These are phyloP conservation scores for Tetramorium simillimum DNA, from an alignment of 1,140 invertebrate species.

Conservation along the genomic window DNA sequence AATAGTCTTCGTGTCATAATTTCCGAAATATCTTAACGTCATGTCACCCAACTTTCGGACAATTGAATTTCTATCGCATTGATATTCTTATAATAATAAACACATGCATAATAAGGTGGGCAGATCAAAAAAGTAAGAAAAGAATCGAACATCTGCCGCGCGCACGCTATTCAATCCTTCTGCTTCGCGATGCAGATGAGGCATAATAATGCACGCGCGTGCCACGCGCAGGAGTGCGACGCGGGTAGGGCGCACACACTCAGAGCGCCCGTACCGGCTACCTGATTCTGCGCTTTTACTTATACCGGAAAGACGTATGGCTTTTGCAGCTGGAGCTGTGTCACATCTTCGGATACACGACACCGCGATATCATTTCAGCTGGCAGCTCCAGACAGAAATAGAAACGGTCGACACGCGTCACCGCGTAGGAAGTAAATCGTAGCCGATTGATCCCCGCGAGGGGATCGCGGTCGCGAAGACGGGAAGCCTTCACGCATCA, in stretches of 20 bases:
- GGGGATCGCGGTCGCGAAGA: conserved; percentile 38
- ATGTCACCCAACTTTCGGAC: not conserved
- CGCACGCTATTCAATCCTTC: conserved; percentile 62
- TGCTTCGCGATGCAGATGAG: conserved; percentile 10
- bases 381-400: not conserved
- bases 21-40: not conserved
- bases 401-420: conserved; percentile 17
- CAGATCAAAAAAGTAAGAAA: conserved; percentile 10
- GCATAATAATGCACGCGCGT: conserved; percentile 59
- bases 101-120: not conserved
- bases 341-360: not conserved
- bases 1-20: not conserved
- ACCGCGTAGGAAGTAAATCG: conserved; percentile 5
- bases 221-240: conserved; percentile 47
- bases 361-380: not conserved
- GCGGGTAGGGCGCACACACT: not conserved
- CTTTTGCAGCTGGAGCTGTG: not conserved
- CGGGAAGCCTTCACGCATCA: conserved; percentile 39
- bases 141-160: conserved; percentile 54
- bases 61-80: not conserved
- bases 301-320: not conserved
- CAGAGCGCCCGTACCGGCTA: not conserved
- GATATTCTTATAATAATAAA: conserved; percentile 35
- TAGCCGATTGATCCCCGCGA: not conserved
- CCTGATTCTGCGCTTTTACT: not conserved